Evolutionary conservation across 2,797 vertebrate genomes (phyloP), one percentile per base, ranked within the genome.

Genomic region (Fistularia tabacaria): DNA sequence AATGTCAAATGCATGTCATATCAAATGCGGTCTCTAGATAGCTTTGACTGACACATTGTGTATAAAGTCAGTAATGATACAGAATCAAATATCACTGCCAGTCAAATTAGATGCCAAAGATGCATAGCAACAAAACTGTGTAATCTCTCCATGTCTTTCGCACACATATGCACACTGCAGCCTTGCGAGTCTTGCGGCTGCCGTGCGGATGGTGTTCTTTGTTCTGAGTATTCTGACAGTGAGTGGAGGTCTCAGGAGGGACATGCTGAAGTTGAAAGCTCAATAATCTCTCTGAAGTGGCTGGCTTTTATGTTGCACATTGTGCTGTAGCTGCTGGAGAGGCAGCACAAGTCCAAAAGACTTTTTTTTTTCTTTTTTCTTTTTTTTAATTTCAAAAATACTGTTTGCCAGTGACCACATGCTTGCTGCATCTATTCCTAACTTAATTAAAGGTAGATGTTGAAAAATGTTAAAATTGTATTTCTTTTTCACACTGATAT

Each of bases 221-320:
- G 83, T 87, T 88, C 79, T 75, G 77, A 61, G 69, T 3, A 59
- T 77, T 80, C 78, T 80, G 82, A 84, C 86, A 84, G 82, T 74
- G 83, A 86, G 85, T 67, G 61, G 73, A 79, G 73, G 83, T 87
- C 86, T 86, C 85, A 66, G 80, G 83, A 85, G 83, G 76, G 66
- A 42, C 71, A 68, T 79, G 80, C 51, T 76, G 77, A 71, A 88
- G 81, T 85, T 89, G 78, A 88, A 88, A 88, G 84, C 81, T 80
- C 85, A 81, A 81, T 80, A 67, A 67, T 77, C 77, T 74, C 82
- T 89, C 71, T 88, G 88, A 88, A 88, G 87, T 86, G 88, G 85
- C 80, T 66, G 46, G 59, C 87, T 88, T 88, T 88, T 56, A 87
- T 88, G 85, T 83, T 82, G 73, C 81, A 74, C 70, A 72, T 72